Base-by-base conservation (phyloP, 37 sponge, comb jelly and placozoan genomes). In the Ephydatia muelleri region DNA sequence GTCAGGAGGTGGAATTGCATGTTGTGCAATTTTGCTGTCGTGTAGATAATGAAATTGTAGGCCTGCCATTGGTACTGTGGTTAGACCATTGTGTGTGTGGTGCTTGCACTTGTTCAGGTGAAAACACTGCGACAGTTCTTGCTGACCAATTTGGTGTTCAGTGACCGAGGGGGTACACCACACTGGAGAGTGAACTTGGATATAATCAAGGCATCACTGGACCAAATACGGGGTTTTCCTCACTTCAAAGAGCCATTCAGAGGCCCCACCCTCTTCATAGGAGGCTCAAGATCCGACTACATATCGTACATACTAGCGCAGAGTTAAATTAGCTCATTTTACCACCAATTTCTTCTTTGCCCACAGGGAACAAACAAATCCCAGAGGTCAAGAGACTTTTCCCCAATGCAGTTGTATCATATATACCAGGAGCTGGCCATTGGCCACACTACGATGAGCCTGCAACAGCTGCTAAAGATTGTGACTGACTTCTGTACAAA, bases 371-470 rank as follows among this genome's bases (percentile, higher is more conserved):
- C 49, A 38, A n/a, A 2, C 75, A 67, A 6, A 23, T 68, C n/a
- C 76, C 87, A 37, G 84, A 74, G 27, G 88, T 94, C 25, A 64
- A 79, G 73, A 64, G 78, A 33, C 32, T 91, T 39, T 94, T 94
- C 80, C 95, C 95, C 22, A 14, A 47, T 8, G 78, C 89, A 0
- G 33, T 33, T 8, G 29, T 94, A 14, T 25, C 32, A 14, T 83
- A 80, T 36, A 76, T 94, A 11, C 29, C 75, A 47, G 95, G 72
- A 9, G 95, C 95, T 30, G 95, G 95, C 1, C 95, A 94, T 69
- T 89, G 89, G 92, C 72, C 89, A 14, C 95, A 94, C 48, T 68
- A 78, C 19, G 95, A 94, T 30, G 71, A 80, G 69, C 92, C 92
- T 36, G 35, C 36, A 31, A n/a, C 82, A 83, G 26, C 89, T 94